Conservation (phyloP, 2,888 invertebrate genomes). For the Drosophila nr. fundita region DNA sequence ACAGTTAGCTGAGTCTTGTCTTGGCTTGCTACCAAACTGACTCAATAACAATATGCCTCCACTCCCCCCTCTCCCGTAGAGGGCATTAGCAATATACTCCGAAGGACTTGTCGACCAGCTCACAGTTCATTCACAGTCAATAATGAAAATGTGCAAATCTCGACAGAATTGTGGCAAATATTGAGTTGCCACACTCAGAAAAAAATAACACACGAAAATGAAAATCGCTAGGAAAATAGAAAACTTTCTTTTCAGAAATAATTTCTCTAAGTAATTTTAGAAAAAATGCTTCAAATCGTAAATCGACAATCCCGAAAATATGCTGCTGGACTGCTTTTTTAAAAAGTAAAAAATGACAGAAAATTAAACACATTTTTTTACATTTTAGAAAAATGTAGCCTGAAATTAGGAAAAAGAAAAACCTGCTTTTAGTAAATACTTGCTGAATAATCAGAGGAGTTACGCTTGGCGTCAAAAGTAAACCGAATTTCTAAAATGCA, state of each 20-base stretch:
- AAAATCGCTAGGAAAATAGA: no score
- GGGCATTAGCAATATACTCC: constrained; percentile 24
- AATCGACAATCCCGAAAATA: neutral
- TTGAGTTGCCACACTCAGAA: neutral
- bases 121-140: constrained; percentile 57
- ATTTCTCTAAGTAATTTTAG: neutral
- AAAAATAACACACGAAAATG: fast-evolving
- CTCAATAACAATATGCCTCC: neutral
- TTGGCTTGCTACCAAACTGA: constrained; percentile 1
- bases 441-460: neutral
- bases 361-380: no score
- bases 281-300: neutral
- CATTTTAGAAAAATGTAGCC: no score
- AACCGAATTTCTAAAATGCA: neutral
- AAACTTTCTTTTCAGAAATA: neutral
- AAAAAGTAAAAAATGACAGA: no score
- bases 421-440: no score
- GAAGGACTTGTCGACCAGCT: constrained; percentile 19
- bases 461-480: neutral
- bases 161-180: constrained; percentile 37
- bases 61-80: neutral
- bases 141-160: constrained; percentile 50
- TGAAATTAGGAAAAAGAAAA: no score
- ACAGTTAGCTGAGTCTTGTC: constrained; percentile 20
- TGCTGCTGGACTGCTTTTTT: neutral